Conservation (phyloP, 2,888 invertebrate genomes). For the Lottia gigantea region DNA sequence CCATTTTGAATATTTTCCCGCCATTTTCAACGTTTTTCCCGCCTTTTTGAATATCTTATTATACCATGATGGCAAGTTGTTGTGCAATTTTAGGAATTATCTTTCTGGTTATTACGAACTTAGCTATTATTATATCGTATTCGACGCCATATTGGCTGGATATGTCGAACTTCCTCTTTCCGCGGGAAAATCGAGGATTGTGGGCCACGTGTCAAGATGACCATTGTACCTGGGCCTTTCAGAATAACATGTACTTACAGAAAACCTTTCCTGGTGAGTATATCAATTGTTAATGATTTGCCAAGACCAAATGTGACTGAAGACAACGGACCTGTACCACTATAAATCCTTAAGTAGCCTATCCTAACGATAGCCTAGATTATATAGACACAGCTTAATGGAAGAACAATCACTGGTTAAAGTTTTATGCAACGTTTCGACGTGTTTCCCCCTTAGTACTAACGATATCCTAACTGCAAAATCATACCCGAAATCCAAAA, state of each 20-base stretch:
- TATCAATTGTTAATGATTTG: no score
- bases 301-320: no score
- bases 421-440: no score
- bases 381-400: no score
- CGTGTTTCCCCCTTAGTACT: no score
- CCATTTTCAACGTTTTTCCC: background rate
- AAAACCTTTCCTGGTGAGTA: background rate
- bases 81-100: slow-evolving; percentile 48
- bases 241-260: slow-evolving; percentile 24
- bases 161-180: slow-evolving; percentile 16
- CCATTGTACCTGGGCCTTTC: slow-evolving; percentile 47
- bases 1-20: background rate
- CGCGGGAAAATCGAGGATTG: slow-evolving; percentile 37
- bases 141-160: slow-evolving; percentile 52
- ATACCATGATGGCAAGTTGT: slow-evolving; percentile 40
- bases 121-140: slow-evolving; percentile 46
- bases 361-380: no score
- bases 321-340: no score
- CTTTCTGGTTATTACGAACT: slow-evolving; percentile 48
- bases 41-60: background rate
- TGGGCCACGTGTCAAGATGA: slow-evolving; percentile 41
- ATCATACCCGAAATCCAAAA: no score
- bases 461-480: no score
- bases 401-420: no score
- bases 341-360: no score